A percentile compares a stretch with the other conserved stretches of the same genome.
Evolutionary conservation across 2,113 vertebrate species (phyloP).

Genomic region (Trachemys scripta): DNA sequence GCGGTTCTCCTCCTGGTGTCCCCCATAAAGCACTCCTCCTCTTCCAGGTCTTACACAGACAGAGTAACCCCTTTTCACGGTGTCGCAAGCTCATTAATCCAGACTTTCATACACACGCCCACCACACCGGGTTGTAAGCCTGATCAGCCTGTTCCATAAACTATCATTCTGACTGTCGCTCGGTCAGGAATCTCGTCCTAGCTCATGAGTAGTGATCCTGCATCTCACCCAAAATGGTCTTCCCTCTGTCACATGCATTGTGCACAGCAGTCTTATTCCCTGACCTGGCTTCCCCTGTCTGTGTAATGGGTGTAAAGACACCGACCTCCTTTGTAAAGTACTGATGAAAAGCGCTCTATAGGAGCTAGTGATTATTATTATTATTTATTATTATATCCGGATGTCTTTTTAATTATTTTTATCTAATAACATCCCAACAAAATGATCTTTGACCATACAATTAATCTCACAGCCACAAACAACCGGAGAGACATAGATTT

Average conservation of each 20-base stretch:
- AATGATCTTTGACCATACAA: not conserved
- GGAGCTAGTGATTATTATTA: rapidly evolving
- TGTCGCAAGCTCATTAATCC: not conserved
- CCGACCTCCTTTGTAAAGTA: not conserved
- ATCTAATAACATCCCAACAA: not conserved
- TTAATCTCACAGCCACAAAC: not conserved
- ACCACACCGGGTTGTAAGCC: not conserved
- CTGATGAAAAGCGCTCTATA: not conserved
- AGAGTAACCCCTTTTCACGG: not conserved
- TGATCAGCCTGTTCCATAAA: not conserved
- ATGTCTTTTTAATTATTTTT: not conserved
- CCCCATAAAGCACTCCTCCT: rapidly evolving
- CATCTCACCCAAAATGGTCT: not conserved
- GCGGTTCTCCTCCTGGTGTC: rapidly evolving
- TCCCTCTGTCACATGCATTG: rapidly evolving
- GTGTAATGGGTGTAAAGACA: not conserved
- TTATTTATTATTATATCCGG: not conserved
- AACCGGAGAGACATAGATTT: not conserved
- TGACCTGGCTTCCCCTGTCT: not conserved
- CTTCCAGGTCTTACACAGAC: not conserved
- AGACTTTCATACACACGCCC: not conserved
- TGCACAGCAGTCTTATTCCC: not conserved
- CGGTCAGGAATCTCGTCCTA: not conserved
- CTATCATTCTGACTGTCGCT: not conserved
- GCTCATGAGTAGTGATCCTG: not conserved